These are phyloP conservation scores for Phyllopteryx taeniolatus DNA, from an alignment of 2,113 vertebrate species.

Conservation along the genomic window DNA sequence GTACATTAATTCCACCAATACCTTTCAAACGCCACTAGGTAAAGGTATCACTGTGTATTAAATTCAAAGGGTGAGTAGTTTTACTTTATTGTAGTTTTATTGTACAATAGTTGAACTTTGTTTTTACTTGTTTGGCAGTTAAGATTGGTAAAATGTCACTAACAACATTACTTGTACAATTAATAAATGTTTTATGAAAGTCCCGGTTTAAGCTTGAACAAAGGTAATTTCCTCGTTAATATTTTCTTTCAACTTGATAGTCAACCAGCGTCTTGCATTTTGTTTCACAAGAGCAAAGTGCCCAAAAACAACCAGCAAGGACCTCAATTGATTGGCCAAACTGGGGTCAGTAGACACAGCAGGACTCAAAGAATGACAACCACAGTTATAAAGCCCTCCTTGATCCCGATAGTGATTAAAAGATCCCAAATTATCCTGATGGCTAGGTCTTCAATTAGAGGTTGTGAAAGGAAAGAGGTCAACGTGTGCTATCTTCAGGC, in stretches of 20 bases:
- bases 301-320: slow-evolving; percentile 28
- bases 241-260: background rate
- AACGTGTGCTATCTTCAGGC: slow-evolving; percentile 28
- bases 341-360: slow-evolving; percentile 48
- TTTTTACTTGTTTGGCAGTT: no score
- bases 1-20: no score
- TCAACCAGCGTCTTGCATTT: background rate
- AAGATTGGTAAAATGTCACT: no score
- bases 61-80: no score
- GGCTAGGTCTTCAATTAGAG: slow-evolving; percentile 49
- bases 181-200: background rate
- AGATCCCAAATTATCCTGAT: slow-evolving; percentile 46
- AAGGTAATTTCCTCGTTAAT: background rate
- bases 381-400: slow-evolving; percentile 39
- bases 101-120: no score
- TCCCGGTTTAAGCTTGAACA: background rate
- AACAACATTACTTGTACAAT: background rate
- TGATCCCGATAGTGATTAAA: slow-evolving; percentile 46
- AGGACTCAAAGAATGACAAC: slow-evolving; percentile 16
- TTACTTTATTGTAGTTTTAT: no score
- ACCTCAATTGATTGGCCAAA: slow-evolving; percentile 51
- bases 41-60: no score
- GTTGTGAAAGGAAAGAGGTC: slow-evolving; percentile 29
- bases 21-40: no score
- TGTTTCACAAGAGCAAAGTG: slow-evolving; percentile 15